Percentiles rank a stretch among this genome's conserved stretches.
Conservation (phyloP, 2,113 vertebrate genomes). For the Saguinus midas region DNA sequence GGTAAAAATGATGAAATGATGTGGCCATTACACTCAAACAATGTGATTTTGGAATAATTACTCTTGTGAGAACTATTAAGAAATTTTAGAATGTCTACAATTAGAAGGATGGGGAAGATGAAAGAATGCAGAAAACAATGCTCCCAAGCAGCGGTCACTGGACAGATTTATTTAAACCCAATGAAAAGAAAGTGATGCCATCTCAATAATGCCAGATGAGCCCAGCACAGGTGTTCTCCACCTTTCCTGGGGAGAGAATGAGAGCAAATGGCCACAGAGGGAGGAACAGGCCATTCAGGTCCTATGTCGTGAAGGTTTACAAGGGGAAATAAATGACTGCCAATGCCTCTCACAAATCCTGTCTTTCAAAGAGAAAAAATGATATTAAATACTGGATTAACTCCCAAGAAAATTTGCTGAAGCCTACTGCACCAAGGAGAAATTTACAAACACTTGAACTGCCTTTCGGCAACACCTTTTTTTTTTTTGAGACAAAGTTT, state of each 20-base stretch:
- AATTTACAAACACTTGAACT: too few relatives aligned
- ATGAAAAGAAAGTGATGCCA: background rate
- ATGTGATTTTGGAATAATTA: background rate
- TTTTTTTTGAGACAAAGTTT: too few relatives aligned
- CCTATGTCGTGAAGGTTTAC: accelerated
- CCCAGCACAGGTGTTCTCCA: accelerated
- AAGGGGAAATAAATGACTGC: background rate
- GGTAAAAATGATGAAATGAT: background rate
- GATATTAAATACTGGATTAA: background rate
- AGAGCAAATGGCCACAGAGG: accelerated
- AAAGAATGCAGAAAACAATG: too few relatives aligned
- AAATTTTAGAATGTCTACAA: background rate
- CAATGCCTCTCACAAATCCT: background rate
- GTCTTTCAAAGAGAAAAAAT: background rate
- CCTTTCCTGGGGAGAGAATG: background rate
- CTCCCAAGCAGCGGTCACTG: background rate
- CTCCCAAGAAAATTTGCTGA: background rate
- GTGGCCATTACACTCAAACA: background rate
- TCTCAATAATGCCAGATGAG: accelerated
- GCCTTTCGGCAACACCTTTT: background rate
- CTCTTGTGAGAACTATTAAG: background rate
- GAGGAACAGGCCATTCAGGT: accelerated
- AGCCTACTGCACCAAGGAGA: too few relatives aligned
- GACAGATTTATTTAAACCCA: background rate
- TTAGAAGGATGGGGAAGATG: background rate